Evolutionary conservation across 2,797 vertebrate genomes (phyloP), one percentile per base, ranked within the genome.

Genomic region (Microtus agrestis): DNA sequence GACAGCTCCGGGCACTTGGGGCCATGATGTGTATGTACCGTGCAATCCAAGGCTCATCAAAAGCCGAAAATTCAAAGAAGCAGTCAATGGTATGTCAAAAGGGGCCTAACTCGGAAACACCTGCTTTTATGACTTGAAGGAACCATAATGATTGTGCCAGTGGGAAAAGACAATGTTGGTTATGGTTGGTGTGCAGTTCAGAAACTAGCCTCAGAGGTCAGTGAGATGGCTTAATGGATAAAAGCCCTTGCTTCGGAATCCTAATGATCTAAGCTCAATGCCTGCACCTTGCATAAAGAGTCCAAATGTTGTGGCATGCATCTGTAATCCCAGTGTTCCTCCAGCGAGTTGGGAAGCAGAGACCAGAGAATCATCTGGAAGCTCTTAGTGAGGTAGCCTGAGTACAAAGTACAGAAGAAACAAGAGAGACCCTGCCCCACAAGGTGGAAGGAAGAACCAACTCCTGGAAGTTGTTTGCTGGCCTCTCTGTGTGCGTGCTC

Each of bases 1-100:
- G 74, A 95, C 65, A 94, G 94, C 73, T 97, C 61, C 4, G 14
- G 61, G 67, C 48, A 79, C 34, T 4, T 27, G 67, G 87, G 74
- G 19, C 71, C 74, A 34, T 46, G 43, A 61, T 79, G 63, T 73
- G 31, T 80, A 37, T 54, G 17, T 61, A 31, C 85, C 46, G 34
- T 78, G 29, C 81, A 51, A 92, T 90, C 40, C 37, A 15, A 8
- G 40, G 23, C 34, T 40, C 4, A 59, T 54, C 61, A 74, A 73
- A 37, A 23, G 59, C 40, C 46, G 40, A 91, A 84, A 88, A 21
- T 54, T 51, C 82, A 65, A 48, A 71, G 59, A 85, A 85, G 6
- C 80, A 87, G 61, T 51, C 69, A 78, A 76, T 85, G 37, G 3
- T 79, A 73, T 91, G 69, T 80, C 51, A 87, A 65, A 95, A 81